These are phyloP conservation scores for Periphyllus acericola DNA, from an alignment of 2,888 invertebrate species.

Conservation along the genomic window DNA sequence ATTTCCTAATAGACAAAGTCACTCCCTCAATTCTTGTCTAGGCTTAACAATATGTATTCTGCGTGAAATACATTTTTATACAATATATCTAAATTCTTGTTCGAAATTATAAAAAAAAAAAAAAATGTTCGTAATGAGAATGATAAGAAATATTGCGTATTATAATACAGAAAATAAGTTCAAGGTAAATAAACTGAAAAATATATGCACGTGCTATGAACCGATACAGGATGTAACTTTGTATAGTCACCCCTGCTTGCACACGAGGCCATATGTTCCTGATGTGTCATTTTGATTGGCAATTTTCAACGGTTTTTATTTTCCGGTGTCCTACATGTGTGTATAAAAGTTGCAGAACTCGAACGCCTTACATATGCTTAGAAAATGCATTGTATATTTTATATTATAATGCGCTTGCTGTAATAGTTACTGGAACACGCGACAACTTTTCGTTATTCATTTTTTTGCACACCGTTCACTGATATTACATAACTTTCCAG, in stretches of 20 bases:
- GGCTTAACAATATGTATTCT: no score
- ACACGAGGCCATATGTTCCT: conserved; percentile 50
- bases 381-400: no score
- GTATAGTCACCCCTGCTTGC: conserved; percentile 54
- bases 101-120: no score
- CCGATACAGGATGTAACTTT: conserved; percentile 53
- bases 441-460: no score
- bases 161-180: not conserved
- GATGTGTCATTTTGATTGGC: conserved; percentile 54
- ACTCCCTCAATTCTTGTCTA: no score
- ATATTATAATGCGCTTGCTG: no score
- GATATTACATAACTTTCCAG: no score
- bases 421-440: no score
- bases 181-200: conserved; percentile 20
- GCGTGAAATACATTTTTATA: no score
- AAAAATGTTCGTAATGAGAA: not conserved
- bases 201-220: conserved; percentile 26
- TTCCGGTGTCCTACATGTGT: conserved; percentile 25
- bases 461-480: no score
- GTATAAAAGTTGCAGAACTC: conserved; percentile 11
- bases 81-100: no score
- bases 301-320: conserved; percentile 60
- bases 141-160: not conserved
- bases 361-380: not conserved
- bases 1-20: no score